phyloP scores from a whole-genome alignment of 2,888 invertebrate species.

The Nomada fabriciana region DNA sequence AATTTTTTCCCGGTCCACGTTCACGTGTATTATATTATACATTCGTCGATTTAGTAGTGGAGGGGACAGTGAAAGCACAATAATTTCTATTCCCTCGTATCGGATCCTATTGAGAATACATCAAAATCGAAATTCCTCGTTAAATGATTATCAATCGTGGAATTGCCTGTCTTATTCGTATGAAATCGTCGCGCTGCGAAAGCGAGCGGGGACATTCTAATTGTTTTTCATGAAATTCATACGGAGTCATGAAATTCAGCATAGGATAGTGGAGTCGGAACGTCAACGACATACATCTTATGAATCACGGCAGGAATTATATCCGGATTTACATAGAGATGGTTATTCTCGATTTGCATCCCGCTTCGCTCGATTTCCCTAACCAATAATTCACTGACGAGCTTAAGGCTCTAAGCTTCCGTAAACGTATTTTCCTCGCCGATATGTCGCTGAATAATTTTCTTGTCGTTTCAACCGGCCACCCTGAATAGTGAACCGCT shows the following conservation, averaged over 20 bases:
- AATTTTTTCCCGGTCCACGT: too few relatives aligned
- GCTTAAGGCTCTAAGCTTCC: constrained; percentile 64
- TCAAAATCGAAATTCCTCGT: too few relatives aligned
- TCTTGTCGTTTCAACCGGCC: constrained; percentile 36
- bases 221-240: constrained; percentile 45
- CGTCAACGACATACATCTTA: constrained; percentile 59
- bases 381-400: constrained; percentile 62
- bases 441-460: constrained; percentile 63
- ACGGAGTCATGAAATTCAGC: constrained; percentile 47
- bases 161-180: neutral
- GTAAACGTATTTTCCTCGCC: constrained; percentile 62
- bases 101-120: too few relatives aligned
- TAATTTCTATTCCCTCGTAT: too few relatives aligned
- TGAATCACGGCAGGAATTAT: constrained; percentile 56
- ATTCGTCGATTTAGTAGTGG: too few relatives aligned
- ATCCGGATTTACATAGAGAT: constrained; percentile 63
- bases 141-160: too few relatives aligned
- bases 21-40: too few relatives aligned
- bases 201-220: constrained; percentile 3
- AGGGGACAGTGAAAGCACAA: too few relatives aligned
- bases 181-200: neutral
- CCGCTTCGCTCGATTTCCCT: constrained; percentile 57
- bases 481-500: constrained; percentile 29
- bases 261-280: constrained; percentile 12
- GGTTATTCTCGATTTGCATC: constrained; percentile 67